These are phyloP conservation scores for Hyposoter dolosus DNA, from an alignment of 2,888 invertebrate species.

Conservation along the genomic window DNA sequence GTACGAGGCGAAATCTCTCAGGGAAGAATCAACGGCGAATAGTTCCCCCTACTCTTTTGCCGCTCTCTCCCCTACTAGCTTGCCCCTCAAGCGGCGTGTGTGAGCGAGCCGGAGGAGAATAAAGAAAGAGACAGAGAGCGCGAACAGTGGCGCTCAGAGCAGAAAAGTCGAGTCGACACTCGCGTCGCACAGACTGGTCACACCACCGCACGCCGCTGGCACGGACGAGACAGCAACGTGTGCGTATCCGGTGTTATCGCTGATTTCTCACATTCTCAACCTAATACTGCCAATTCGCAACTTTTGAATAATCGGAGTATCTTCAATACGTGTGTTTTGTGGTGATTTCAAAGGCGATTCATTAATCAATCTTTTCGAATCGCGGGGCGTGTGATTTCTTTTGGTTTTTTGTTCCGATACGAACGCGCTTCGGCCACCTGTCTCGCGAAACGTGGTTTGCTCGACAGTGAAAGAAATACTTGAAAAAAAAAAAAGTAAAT, in stretches of 20 bases:
- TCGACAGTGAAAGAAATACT: background rate
- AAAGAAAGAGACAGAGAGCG: slow-evolving; percentile 8
- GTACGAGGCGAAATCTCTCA: slow-evolving; percentile 67
- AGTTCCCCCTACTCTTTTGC: slow-evolving; percentile 50
- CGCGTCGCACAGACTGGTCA: slow-evolving; percentile 39
- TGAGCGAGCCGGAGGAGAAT: slow-evolving; percentile 11
- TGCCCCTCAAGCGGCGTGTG: slow-evolving; percentile 3
- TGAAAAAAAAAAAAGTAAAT: background rate
- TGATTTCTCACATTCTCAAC: slow-evolving; percentile 31
- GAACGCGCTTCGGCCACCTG: slow-evolving; percentile 30
- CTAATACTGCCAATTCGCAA: slow-evolving; percentile 36
- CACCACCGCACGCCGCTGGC: slow-evolving; percentile 30
- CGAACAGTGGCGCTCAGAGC: slow-evolving; percentile 35
- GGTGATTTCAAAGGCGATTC: background rate
- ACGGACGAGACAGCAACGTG: slow-evolving; percentile 41
- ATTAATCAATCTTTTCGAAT: background rate
- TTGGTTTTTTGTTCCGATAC: slow-evolving; percentile 15
- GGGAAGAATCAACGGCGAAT: slow-evolving; percentile 73
- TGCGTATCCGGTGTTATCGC: slow-evolving; percentile 46
- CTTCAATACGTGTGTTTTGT: background rate
- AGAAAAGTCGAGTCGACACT: slow-evolving; percentile 42
- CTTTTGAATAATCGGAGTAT: slow-evolving; percentile 1
- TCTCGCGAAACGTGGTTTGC: slow-evolving; percentile 15
- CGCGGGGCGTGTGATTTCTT: background rate
- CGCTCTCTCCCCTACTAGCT: slow-evolving; percentile 10